phyloP scores from a whole-genome alignment of 2,113 vertebrate species.

The Echinops telfairi region DNA sequence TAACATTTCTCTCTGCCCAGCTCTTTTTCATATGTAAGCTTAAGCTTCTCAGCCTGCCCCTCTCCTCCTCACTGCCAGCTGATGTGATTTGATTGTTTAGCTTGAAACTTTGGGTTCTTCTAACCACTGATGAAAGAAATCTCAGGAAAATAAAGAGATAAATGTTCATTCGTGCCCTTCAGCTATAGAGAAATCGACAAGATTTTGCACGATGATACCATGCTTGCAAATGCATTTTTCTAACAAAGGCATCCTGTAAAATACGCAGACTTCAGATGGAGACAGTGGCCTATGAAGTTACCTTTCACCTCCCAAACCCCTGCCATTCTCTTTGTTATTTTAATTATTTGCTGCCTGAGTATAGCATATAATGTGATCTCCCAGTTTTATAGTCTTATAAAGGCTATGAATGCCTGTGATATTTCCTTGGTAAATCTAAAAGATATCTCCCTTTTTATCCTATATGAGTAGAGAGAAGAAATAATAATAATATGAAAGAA shows the following conservation, averaged over 20 bases:
- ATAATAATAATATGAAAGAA: not conserved
- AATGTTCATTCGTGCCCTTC: not conserved
- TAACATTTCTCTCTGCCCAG: not conserved
- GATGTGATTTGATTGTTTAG: not conserved
- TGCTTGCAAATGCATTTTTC: not conserved
- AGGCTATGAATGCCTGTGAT: constrained; percentile 3
- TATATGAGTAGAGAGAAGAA: not conserved
- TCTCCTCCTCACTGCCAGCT: too few species aligned
- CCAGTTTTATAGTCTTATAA: constrained; percentile 7
- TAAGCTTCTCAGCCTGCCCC: not conserved
- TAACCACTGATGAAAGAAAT: constrained; percentile 56
- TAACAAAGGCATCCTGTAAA: constrained; percentile 16
- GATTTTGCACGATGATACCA: not conserved
- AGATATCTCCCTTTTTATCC: not conserved
- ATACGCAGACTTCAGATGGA: not conserved
- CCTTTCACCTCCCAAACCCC: constrained; percentile 4
- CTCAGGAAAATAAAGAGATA: not conserved
- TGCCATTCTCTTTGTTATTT: not conserved
- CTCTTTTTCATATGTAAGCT: constrained; percentile 2
- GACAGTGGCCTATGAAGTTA: not conserved
- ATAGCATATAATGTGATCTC: not conserved
- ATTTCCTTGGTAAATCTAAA: constrained; percentile 28
- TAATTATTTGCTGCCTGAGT: constrained; percentile 31
- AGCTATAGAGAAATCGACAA: not conserved
- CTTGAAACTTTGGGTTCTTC: not conserved